phyloP scores from a whole-genome alignment of 1,140 invertebrate genomes.

The Melanaphis sacchari region DNA sequence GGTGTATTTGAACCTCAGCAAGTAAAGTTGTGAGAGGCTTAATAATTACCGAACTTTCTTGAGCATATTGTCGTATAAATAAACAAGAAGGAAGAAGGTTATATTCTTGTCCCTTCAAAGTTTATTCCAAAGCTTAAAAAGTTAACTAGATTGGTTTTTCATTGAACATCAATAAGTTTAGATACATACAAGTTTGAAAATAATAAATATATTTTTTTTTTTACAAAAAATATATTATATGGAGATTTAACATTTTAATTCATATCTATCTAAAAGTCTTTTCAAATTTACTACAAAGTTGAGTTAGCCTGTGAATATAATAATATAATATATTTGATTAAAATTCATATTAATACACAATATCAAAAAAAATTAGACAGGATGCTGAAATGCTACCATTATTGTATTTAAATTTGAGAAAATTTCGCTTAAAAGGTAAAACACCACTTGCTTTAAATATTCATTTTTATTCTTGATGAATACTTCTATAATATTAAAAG shows the following conservation, averaged over 20 bases:
- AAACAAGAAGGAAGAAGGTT: background rate
- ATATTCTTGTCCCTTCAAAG: constrained; percentile 16
- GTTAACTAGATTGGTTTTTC: background rate
- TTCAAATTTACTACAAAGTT: background rate
- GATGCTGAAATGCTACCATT: background rate
- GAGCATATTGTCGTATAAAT: constrained; percentile 21
- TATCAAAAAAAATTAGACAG: background rate
- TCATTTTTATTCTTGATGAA: too few species aligned
- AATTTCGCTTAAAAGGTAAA: background rate
- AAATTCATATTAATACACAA: background rate
- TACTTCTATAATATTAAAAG: too few species aligned
- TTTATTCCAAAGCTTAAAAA: constrained; percentile 15
- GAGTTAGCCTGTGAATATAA: background rate
- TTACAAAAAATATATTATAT: background rate
- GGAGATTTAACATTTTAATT: background rate
- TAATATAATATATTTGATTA: background rate
- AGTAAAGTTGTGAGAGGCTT: constrained; percentile 40
- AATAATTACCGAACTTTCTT: constrained; percentile 37
- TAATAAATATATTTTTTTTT: background rate
- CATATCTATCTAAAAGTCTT: background rate
- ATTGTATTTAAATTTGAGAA: background rate
- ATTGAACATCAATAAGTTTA: background rate
- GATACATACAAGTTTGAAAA: background rate
- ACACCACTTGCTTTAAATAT: background rate
- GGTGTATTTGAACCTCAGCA: background rate